Conservation (phyloP, 2,797 vertebrate genomes). For the Epinephelus coioides region DNA sequence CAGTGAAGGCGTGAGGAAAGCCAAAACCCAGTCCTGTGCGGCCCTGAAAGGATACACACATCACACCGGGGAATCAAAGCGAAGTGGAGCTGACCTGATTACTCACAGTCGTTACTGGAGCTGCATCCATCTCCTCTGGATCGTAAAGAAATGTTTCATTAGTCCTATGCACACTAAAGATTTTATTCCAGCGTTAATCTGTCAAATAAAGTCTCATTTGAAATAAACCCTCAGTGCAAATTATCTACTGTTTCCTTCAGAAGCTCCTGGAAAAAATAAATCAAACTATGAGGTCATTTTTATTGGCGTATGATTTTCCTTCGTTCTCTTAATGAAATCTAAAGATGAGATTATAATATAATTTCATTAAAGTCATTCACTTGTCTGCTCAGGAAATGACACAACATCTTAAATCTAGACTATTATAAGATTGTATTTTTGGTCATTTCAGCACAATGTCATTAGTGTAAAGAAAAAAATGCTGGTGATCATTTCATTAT, state of each 20-base stretch:
- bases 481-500: neutral
- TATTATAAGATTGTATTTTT: neutral
- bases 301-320: neutral
- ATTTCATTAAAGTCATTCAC: neutral
- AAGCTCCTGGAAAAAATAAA: neutral
- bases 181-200: slow-evolving; percentile 17
- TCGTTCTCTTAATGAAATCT: neutral
- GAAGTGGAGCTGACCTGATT: slow-evolving; percentile 54
- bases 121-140: slow-evolving; percentile 16
- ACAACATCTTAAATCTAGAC: neutral
- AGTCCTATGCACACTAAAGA: neutral
- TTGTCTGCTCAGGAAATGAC: neutral
- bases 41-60: slow-evolving; percentile 32
- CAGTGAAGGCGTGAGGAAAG: slow-evolving; percentile 20
- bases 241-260: slow-evolving; percentile 6
- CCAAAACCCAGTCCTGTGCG: slow-evolving; percentile 34
- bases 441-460: neutral
- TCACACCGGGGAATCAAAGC: slow-evolving; percentile 52
- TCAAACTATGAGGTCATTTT: slow-evolving; percentile 9
- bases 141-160: slow-evolving; percentile 19
- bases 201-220: neutral
- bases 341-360: neutral
- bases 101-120: slow-evolving; percentile 41
- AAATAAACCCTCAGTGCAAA: slow-evolving; percentile 11
- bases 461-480: neutral